Conservation (phyloP, 2,888 invertebrate species). For the Dolomedes plantarius region DNA sequence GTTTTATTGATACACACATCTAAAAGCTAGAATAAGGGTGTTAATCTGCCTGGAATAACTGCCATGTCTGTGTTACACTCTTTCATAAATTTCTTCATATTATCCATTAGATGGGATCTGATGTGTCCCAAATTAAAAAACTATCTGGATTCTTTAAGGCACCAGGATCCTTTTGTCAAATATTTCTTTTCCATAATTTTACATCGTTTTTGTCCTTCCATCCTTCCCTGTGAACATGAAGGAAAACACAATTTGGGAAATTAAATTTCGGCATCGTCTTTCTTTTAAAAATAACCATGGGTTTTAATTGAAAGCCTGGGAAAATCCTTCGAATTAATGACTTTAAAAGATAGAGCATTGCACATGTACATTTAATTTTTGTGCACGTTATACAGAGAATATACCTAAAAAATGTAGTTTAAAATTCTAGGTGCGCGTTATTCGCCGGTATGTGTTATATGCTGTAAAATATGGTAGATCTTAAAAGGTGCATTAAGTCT, state of each 20-base stretch:
- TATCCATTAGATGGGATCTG: conserved; percentile 12
- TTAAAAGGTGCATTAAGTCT: too few species aligned
- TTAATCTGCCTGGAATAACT: conserved; percentile 17
- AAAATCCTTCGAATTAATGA: too few species aligned
- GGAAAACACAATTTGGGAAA: not conserved
- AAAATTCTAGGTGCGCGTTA: too few species aligned
- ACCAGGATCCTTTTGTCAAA: conserved; percentile 1
- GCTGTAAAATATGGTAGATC: too few species aligned
- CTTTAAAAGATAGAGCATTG: too few species aligned
- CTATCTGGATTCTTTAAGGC: conserved; percentile 16
- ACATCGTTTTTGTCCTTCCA: not conserved
- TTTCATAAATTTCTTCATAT: conserved; percentile 3
- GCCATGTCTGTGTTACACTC: conserved; percentile 16
- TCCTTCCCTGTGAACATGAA: not conserved
- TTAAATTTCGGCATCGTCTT: not conserved
- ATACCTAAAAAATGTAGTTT: too few species aligned
- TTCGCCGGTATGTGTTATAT: too few species aligned
- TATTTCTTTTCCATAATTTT: not conserved
- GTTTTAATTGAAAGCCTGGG: too few species aligned
- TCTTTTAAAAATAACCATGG: not conserved
- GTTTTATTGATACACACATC: conserved; percentile 19
- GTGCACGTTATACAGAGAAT: too few species aligned
- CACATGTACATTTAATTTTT: too few species aligned
- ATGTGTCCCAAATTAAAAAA: conserved; percentile 18
- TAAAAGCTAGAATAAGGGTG: conserved; percentile 10